phyloP scores from a whole-genome alignment of 2,888 invertebrate species.

The Pandemis corylana region DNA sequence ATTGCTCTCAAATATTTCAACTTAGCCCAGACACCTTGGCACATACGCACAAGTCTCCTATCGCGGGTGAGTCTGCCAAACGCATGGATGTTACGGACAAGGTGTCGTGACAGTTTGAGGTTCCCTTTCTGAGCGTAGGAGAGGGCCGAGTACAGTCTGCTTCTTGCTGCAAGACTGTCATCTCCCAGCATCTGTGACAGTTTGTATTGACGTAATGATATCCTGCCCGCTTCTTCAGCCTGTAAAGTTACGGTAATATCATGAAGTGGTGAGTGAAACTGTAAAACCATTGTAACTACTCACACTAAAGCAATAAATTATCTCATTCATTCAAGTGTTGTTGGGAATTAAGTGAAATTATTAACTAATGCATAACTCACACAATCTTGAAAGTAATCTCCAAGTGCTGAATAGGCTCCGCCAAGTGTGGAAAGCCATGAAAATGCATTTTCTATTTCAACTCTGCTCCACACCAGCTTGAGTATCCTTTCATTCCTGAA shows the following conservation, averaged over 20 bases:
- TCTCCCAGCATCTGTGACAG: conserved; percentile 93
- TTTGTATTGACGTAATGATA: conserved; percentile 92
- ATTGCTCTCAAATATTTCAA: conserved; percentile 84
- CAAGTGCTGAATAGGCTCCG: conserved; percentile 97
- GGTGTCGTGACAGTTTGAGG: conserved; percentile 85
- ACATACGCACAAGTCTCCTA: conserved; percentile 90
- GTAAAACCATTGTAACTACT: too few relatives aligned
- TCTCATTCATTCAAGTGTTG: too few relatives aligned
- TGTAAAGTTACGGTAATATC: conserved; percentile 61
- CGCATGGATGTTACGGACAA: conserved; percentile 80
- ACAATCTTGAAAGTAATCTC: conserved; percentile 92
- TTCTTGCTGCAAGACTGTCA: conserved; percentile 91
- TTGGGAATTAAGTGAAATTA: neutral
- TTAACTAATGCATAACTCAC: conserved; percentile 79
- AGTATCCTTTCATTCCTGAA: conserved; percentile 76
- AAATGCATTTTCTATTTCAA: conserved; percentile 93
- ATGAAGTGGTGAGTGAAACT: neutral
- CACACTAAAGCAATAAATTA: too few relatives aligned
- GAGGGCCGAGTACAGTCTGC: conserved; percentile 93
- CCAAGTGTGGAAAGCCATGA: conserved; percentile 98
- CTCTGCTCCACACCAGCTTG: conserved; percentile 83
- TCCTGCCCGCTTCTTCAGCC: conserved; percentile 95
- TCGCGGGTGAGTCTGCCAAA: conserved; percentile 83
- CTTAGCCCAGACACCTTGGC: conserved; percentile 94
- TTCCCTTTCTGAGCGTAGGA: conserved; percentile 94